A percentile compares a stretch with the other conserved stretches of the same genome.
phyloP scores from a whole-genome alignment of 1,140 invertebrate genomes.

The Halesus radiatus region DNA sequence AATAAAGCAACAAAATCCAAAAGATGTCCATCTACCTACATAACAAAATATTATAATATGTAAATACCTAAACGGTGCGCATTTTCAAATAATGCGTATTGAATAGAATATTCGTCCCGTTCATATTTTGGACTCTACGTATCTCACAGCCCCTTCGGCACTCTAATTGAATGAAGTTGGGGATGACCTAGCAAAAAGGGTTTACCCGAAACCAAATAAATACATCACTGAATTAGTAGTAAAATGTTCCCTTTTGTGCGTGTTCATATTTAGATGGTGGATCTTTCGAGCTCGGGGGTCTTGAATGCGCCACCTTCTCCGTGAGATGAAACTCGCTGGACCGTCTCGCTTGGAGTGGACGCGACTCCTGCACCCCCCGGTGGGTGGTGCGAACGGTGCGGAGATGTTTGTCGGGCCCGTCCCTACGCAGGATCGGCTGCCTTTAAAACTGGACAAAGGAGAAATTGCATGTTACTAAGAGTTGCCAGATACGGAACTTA shows the following conservation, averaged over 20 bases:
- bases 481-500: conserved; percentile 22
- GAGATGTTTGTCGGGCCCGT: conserved; percentile 4
- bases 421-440: background rate
- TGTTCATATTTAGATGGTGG: background rate
- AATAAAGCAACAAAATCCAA: too few relatives aligned
- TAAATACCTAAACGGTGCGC: background rate
- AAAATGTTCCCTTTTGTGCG: background rate
- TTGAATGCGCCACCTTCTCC: conserved; percentile 31
- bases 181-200: background rate
- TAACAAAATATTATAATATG: too few relatives aligned
- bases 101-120: conserved; percentile 15
- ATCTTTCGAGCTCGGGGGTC: background rate
- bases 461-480: conserved; percentile 43
- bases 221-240: background rate
- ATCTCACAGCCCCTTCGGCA: background rate
- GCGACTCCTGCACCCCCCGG: conserved; percentile 6
- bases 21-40: too few relatives aligned
- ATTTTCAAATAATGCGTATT: conserved; percentile 21
- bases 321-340: conserved; percentile 16
- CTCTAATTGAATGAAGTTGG: background rate
- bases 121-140: conserved; percentile 8
- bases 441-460: conserved; percentile 44
- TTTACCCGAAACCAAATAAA: background rate
- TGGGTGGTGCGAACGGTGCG: conserved; percentile 20
- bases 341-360: conserved; percentile 15